Percentiles rank a stretch among this genome's conserved stretches.
Evolutionary conservation across 2,113 vertebrate genomes (phyloP).

Genomic region (Lipophrys pholis): DNA sequence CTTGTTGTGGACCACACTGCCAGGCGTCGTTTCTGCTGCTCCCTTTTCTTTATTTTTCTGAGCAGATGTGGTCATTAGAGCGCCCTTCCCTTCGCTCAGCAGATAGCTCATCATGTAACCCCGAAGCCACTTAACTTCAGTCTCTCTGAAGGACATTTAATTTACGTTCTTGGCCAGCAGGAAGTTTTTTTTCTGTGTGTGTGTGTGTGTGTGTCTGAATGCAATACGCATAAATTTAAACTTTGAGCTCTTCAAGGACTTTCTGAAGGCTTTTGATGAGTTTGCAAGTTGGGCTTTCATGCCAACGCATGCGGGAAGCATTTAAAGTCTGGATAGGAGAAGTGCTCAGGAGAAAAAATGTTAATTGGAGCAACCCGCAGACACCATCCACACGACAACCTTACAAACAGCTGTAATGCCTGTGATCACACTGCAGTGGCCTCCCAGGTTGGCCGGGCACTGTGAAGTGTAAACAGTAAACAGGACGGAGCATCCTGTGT

Average conservation of each 20-base stretch:
- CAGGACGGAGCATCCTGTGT: constrained; percentile 75
- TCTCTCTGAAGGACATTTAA: not conserved
- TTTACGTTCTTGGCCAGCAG: not conserved
- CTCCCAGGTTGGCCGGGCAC: constrained; percentile 70
- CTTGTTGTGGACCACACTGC: constrained; percentile 79
- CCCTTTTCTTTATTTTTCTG: constrained; percentile 30
- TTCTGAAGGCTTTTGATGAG: too few species aligned
- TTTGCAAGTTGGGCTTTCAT: not conserved
- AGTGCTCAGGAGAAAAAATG: not conserved
- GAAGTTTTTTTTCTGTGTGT: not conserved
- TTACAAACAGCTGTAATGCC: constrained; percentile 66
- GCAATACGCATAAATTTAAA: too few species aligned
- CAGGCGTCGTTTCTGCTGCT: constrained; percentile 26
- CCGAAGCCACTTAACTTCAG: constrained; percentile 15
- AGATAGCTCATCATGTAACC: not conserved
- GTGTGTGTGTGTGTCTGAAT: too few species aligned
- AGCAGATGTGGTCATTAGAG: constrained; percentile 64
- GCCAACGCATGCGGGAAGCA: not conserved
- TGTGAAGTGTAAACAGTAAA: constrained; percentile 81
- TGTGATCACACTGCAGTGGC: constrained; percentile 59
- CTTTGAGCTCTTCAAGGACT: too few species aligned
- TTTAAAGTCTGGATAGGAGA: not conserved
- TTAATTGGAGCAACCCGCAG: constrained; percentile 17
- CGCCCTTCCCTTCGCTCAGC: constrained; percentile 20
- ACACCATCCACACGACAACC: constrained; percentile 26